Percentiles rank a stretch among this genome's conserved stretches.
Conservation (phyloP, 35 echinoderm and acorn worm species). For the Apostichopus californicus region DNA sequence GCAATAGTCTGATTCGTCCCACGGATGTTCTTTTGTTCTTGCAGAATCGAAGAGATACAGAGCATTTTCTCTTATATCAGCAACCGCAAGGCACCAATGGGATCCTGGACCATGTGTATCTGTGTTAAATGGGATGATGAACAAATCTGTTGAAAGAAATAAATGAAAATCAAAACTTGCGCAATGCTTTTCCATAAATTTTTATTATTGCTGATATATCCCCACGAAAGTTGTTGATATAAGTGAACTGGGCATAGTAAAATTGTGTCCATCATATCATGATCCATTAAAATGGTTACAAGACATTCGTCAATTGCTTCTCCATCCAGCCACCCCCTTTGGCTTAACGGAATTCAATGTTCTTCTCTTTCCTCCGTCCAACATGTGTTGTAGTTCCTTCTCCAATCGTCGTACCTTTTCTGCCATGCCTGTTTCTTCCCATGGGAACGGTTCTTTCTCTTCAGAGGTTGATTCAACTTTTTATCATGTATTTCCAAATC, state of each 20-base stretch:
- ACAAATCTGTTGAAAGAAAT: too few species aligned
- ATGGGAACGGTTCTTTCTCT: too few species aligned
- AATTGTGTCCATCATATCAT: neutral
- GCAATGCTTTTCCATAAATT: neutral
- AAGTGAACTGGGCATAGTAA: constrained; percentile 8
- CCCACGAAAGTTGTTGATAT: neutral
- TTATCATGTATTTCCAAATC: too few species aligned
- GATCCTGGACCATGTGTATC: too few species aligned
- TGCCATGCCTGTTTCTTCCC: too few species aligned
- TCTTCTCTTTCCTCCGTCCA: neutral
- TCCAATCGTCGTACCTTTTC: too few species aligned
- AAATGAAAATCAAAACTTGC: too few species aligned
- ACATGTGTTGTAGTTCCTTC: neutral
- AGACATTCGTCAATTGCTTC: constrained; percentile 31
- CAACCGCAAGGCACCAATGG: too few species aligned
- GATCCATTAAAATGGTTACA: neutral
- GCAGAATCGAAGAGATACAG: neutral
- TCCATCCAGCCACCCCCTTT: constrained; percentile 14
- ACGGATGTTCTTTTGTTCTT: neutral
- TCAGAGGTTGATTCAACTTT: too few species aligned
- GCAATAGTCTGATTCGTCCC: neutral
- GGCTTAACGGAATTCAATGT: neutral
- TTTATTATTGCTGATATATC: neutral
- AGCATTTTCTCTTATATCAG: neutral
- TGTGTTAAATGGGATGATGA: too few species aligned